Base-by-base conservation (phyloP, 2,888 invertebrate species). In the Terebella lapidaria region DNA sequence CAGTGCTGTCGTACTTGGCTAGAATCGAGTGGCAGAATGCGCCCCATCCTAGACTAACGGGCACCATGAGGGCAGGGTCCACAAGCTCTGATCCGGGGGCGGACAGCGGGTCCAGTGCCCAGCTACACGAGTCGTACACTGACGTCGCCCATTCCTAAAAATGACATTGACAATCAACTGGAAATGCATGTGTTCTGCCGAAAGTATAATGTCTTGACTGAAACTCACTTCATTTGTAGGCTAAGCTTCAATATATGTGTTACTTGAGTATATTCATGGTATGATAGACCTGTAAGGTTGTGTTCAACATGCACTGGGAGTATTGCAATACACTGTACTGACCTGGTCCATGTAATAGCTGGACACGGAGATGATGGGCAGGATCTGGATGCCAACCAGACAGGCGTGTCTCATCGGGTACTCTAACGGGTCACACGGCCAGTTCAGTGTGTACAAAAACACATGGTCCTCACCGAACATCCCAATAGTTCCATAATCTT, bases 361-460 rank as follows among this genome's bases (percentile, higher is more conserved):
- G 20, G 71, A 70, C 10, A 68, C 70, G 15, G 72, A 64, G 3
- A 70, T 73, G 49, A 73, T 70, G 0, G 73, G 73, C 42, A 73
- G 72, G 28, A 73, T 64, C 60, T 73, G 73, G 2, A 73, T 73
- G 18, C 73, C 73, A 1, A 72, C 69, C 24, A 73, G 62, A 60
- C 73, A 73, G 1, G 68, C 73, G 58, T 73, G 73, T 46, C 73
- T 62, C 69, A 71, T 71, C 1, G 73, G 73, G 56, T 72, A 73
- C 28, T 65, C 63, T 55, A 70, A 69, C 1, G 73, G 73, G 57
- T 68, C 70, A 59, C 73, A 73, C 5, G 71, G 70, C 73, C 73
- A 72, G 66, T 73, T 63, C 29, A 73, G 64, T 1, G 73, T 73
- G 62, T 73, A 73, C 15, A 67, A 65, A 35, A 70, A 72, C 56